phyloP scores from a whole-genome alignment of 2,888 invertebrate species.

The Acanthosepion lycidas region DNA sequence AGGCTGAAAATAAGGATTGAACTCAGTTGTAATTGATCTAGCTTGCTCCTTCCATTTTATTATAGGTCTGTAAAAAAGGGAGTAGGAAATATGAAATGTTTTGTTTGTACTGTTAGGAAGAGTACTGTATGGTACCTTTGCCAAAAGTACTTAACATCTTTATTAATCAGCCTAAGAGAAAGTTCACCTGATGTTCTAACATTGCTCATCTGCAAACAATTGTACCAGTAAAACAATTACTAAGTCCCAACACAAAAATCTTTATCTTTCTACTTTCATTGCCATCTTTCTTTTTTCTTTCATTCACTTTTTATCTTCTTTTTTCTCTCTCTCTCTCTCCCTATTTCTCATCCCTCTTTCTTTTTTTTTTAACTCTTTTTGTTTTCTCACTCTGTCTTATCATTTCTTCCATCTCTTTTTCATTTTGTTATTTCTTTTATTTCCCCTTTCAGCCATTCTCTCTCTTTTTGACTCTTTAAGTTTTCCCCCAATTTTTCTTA shows the following conservation, averaged over 20 bases:
- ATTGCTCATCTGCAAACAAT: neutral
- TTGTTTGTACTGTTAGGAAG: neutral
- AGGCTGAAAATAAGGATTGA: too few species aligned
- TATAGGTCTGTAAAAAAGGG: neutral
- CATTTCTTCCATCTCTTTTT: too few species aligned
- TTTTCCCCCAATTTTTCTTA: too few species aligned
- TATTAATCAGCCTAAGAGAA: neutral
- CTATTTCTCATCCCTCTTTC: too few species aligned
- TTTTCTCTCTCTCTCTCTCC: too few species aligned
- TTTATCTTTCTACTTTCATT: neutral
- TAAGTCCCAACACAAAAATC: neutral
- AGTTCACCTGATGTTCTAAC: neutral
- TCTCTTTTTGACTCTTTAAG: too few species aligned
- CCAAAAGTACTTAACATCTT: neutral
- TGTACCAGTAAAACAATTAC: neutral
- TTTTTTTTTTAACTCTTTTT: too few species aligned
- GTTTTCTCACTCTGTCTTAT: too few species aligned
- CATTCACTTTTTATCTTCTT: neutral
- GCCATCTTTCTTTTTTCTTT: neutral
- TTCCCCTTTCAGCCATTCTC: too few species aligned
- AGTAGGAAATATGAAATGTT: neutral
- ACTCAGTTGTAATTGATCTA: too few species aligned
- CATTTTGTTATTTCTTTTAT: too few species aligned
- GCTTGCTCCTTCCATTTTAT: too few species aligned
- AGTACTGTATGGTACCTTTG: neutral